phyloP scores from a whole-genome alignment of 2,888 invertebrate species.

The Nomada hirtipes region DNA sequence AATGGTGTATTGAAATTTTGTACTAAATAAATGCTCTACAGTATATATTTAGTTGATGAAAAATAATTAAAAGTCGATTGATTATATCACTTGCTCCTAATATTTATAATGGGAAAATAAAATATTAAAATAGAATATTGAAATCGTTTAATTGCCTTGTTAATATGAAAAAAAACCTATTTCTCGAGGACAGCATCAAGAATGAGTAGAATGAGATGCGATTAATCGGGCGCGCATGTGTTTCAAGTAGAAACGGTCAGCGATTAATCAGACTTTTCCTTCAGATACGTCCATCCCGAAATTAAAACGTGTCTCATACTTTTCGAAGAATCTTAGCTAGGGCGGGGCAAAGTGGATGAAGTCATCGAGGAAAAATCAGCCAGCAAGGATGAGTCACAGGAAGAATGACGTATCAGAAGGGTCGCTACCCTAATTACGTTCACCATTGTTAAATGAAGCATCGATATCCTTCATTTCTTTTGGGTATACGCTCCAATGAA shows the following conservation, averaged over 20 bases:
- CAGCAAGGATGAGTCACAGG: background rate
- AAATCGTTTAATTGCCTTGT: no score
- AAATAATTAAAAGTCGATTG: no score
- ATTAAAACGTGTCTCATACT: background rate
- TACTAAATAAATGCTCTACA: no score
- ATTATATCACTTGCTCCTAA: no score
- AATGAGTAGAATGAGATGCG: background rate
- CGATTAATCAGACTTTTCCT: background rate
- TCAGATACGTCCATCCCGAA: background rate
- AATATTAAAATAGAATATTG: no score
- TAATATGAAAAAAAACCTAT: no score
- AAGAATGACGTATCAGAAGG: background rate
- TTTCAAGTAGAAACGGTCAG: background rate
- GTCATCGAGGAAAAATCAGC: background rate
- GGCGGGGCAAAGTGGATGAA: background rate
- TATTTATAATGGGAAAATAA: no score
- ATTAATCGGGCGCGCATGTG: background rate
- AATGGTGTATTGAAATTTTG: no score
- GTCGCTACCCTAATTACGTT: background rate
- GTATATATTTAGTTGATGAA: no score
- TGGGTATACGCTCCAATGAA: no score
- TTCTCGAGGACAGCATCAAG: background rate
- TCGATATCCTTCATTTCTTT: conserved; percentile 11
- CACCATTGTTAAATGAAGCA: conserved; percentile 2
- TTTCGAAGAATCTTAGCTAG: no score